phyloP scores from a whole-genome alignment of 2,888 invertebrate species.

The Spisula solida region DNA sequence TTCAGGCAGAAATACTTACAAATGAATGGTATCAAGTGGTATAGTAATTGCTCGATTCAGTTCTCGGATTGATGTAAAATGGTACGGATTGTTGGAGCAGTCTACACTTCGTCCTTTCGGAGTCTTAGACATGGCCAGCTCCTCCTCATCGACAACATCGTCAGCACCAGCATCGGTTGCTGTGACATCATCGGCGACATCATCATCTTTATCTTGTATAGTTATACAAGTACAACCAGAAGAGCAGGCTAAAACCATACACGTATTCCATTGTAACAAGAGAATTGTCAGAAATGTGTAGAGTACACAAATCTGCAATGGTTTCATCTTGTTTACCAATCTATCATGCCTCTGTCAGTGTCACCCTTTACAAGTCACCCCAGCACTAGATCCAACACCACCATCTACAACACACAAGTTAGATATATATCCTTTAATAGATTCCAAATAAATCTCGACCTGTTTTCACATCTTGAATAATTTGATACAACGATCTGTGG shows the following conservation, averaged over 20 bases:
- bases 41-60: conserved; percentile 64
- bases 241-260: conserved; percentile 50
- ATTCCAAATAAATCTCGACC: not conserved
- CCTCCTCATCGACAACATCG: conserved; percentile 49
- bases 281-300: conserved; percentile 64
- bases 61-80: conserved; percentile 72
- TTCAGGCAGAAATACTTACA: conserved; percentile 74
- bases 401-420: too few relatives aligned
- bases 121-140: conserved; percentile 44
- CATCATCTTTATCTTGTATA: conserved; percentile 57
- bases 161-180: conserved; percentile 14
- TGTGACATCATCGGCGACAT: conserved; percentile 33
- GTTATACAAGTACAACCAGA: conserved; percentile 68
- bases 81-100: conserved; percentile 76
- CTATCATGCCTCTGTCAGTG: not conserved
- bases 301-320: conserved; percentile 66
- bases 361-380: not conserved
- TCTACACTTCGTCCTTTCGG: conserved; percentile 75
- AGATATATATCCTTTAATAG: not conserved
- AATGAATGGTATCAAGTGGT: conserved; percentile 76
- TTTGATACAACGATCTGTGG: not conserved
- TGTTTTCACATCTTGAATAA: not conserved
- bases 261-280: conserved; percentile 41
- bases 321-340: conserved; percentile 54
- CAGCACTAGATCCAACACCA: not conserved